Evolutionary conservation across 2,888 invertebrate species (phyloP).

Genomic region (Agrochola lychnidis): DNA sequence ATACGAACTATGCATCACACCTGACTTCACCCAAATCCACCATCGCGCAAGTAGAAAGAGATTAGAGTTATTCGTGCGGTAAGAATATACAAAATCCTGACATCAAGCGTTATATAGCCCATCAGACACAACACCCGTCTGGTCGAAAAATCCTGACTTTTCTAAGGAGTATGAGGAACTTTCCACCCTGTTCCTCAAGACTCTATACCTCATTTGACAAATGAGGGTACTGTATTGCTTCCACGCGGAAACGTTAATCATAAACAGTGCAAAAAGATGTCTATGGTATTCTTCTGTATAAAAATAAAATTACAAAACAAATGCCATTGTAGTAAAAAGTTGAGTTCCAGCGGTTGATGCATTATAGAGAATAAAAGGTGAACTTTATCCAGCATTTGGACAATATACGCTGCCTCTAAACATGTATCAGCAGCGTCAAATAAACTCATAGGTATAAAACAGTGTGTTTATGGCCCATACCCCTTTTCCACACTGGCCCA

Average conservation of each 20-base stretch:
- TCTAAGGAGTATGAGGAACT: neutral
- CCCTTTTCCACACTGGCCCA: neutral
- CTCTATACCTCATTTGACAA: neutral
- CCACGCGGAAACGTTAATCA: too few relatives aligned
- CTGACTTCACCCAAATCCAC: neutral
- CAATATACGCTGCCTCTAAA: neutral
- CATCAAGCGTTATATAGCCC: neutral
- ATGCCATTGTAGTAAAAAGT: neutral
- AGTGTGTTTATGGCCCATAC: neutral
- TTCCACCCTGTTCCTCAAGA: neutral
- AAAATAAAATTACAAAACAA: neutral
- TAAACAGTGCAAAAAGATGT: neutral
- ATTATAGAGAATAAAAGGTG: neutral
- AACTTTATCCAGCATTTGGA: neutral
- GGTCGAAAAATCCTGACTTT: neutral
- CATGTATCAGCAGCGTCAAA: neutral
- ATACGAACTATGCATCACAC: neutral
- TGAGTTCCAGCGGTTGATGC: neutral
- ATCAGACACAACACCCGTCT: neutral
- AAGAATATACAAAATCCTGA: neutral
- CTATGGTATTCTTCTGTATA: neutral
- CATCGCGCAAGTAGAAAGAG: neutral
- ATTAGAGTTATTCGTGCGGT: neutral
- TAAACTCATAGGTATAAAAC: conserved; percentile 8
- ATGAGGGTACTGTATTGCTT: neutral